Evolutionary conservation across 2,888 invertebrate genomes (phyloP).

Genomic region (Zygaena filipendulae): DNA sequence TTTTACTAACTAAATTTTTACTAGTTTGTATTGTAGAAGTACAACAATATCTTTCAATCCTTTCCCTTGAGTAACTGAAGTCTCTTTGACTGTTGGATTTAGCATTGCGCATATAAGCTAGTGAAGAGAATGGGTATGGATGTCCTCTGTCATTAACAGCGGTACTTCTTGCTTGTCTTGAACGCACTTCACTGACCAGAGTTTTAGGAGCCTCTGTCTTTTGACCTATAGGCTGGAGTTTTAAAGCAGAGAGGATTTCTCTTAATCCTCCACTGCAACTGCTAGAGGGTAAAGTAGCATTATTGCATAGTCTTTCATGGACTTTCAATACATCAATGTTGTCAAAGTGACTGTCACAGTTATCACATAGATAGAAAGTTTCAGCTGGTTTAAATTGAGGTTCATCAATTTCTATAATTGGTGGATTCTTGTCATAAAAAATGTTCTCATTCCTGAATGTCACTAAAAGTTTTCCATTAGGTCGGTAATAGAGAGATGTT

Average conservation of each 20-base stretch:
- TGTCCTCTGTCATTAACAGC: conserved; percentile 47
- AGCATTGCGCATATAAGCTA: conserved; percentile 47
- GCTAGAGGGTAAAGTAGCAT: conserved; percentile 29
- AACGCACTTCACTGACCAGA: conserved; percentile 24
- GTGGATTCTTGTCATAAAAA: conserved; percentile 48
- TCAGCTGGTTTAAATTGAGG: conserved; percentile 71
- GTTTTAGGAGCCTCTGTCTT: conserved; percentile 15
- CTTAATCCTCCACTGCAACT: conserved; percentile 34
- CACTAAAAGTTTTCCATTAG: conserved; percentile 73
- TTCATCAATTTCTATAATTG: conserved; percentile 46
- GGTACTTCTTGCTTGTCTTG: conserved; percentile 39
- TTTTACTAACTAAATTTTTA: conserved; percentile 45
- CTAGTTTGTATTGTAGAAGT: conserved; percentile 29
- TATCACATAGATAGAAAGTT: conserved; percentile 80
- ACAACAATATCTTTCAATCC: conserved; percentile 55
- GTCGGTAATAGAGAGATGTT: conserved; percentile 75
- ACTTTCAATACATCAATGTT: conserved; percentile 41
- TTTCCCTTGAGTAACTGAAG: conserved; percentile 39
- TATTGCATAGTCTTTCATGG: conserved; percentile 59
- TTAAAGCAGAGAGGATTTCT: conserved; percentile 50
- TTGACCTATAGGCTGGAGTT: conserved; percentile 31
- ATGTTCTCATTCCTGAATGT: conserved; percentile 82
- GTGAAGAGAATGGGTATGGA: conserved; percentile 58
- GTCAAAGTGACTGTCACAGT: conserved; percentile 79
- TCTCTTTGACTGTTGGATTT: conserved; percentile 41